Base-by-base conservation (phyloP, 2,797 vertebrate genomes). In the Macroramphosus scolopax region DNA sequence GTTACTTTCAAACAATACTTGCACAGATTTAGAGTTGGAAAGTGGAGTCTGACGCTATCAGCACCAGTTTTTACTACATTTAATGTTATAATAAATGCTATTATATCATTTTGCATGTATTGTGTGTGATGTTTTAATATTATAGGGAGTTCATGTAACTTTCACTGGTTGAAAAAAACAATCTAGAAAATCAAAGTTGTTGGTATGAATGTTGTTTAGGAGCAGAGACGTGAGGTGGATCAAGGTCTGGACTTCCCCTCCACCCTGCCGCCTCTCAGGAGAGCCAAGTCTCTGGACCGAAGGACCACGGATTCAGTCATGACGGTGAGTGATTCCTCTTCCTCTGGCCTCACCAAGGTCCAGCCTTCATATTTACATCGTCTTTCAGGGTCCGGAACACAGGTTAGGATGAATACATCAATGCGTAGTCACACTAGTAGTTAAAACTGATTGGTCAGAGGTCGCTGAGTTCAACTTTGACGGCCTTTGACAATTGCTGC, bases 251-350 rank as follows among this genome's bases (percentile, higher is more conserved):
- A 89, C 57, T 91, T 90, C 55, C 75, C 75, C 63, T 89, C 90
- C 47, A 72, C 84, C 15, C 74, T 89, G 26, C 91, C 90, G 3
- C 91, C 90, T 25, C 75, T 91, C 48, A 87, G 91, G 43, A 86
- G 91, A 81, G 89, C 91, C 53, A 92, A 91, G 83, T 92, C 91
- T 13, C 80, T 92, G 78, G 91, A 92, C 76, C 80, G 91, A 50
- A 80, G 91, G 67, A 92, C 91, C 35, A 92, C 90, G 0, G 91
- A 92, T 68, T 92, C 91, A 0, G 87, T 92, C 61, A 92, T 92
- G 90, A 91, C 91, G 11, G 91, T 92, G 63, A 90, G 88, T 63
- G 9, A 12, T 14, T 32, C n/a, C 9, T 51, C 12, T 17, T 6
- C 2, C 13, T 45, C 6, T 24, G 26, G 8, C 8, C 32, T 42